phyloP scores from a whole-genome alignment of 2,888 invertebrate species.

The Scaptomyza flava region DNA sequence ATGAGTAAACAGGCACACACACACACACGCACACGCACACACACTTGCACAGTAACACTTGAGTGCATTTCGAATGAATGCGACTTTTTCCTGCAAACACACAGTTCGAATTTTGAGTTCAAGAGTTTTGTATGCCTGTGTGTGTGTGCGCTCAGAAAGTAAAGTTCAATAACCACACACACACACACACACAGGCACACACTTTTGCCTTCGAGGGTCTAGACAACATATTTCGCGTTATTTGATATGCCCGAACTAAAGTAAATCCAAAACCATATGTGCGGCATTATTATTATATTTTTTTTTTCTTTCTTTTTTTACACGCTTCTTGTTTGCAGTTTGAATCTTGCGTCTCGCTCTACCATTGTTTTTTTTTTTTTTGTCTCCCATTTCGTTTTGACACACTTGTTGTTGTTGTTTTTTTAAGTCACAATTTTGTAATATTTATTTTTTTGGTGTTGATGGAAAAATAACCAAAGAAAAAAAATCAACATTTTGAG shows the following conservation, averaged over 20 bases:
- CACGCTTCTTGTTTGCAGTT: slow-evolving; percentile 7
- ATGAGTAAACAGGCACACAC: slow-evolving; percentile 53
- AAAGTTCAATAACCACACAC: slow-evolving; percentile 52
- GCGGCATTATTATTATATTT: slow-evolving; percentile 24
- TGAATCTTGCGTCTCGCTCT: not conserved
- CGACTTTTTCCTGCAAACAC: not conserved
- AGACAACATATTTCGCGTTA: slow-evolving; percentile 46
- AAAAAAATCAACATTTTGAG: too few relatives aligned
- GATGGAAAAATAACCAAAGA: too few relatives aligned
- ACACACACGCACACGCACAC: slow-evolving; percentile 6
- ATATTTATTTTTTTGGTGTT: too few relatives aligned
- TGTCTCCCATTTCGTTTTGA: not conserved
- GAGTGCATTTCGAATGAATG: slow-evolving; percentile 28
- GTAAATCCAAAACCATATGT: slow-evolving; percentile 38
- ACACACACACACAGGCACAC: slow-evolving; percentile 1
- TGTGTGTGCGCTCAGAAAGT: slow-evolving; percentile 16
- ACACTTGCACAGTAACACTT: slow-evolving; percentile 4
- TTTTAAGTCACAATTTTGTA: slow-evolving; percentile 8
- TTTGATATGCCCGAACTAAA: slow-evolving; percentile 34
- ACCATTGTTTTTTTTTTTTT: too few relatives aligned
- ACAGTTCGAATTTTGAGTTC: not conserved
- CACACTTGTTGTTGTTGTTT: not conserved
- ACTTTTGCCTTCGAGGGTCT: too few relatives aligned
- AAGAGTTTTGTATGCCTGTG: not conserved
- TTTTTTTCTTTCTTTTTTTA: not conserved